Evolutionary conservation across 2,113 vertebrate species (phyloP).

Genomic region (Cryptoleucopteryx plumbea): DNA sequence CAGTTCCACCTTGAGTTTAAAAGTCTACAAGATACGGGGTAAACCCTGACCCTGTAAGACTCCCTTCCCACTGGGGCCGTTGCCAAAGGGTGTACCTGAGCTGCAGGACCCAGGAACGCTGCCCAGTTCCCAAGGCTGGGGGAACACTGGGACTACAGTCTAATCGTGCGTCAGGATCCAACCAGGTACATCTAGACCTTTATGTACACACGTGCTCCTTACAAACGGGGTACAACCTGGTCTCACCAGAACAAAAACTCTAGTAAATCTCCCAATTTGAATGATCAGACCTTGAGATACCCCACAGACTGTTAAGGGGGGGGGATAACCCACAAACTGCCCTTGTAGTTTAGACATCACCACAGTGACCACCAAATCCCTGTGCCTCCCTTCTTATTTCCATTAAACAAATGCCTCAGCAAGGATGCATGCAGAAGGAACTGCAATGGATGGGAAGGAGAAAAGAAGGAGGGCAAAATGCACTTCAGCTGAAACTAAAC

Average conservation of each 20-base stretch:
- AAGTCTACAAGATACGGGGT: background rate
- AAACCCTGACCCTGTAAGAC: background rate
- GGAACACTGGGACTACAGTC: background rate
- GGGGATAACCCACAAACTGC: background rate
- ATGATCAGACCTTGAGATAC: background rate
- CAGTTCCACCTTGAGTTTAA: background rate
- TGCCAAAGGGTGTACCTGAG: background rate
- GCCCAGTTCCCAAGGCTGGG: background rate
- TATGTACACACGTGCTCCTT: background rate
- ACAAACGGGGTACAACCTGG: background rate
- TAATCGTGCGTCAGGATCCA: accelerated
- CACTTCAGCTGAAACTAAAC: background rate
- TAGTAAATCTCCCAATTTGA: background rate
- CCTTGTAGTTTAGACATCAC: background rate
- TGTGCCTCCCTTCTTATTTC: background rate
- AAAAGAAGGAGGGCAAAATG: background rate
- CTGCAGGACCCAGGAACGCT: background rate
- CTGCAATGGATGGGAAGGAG: background rate
- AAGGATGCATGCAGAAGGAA: background rate
- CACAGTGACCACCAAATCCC: background rate
- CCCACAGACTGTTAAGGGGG: background rate
- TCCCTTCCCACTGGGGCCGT: background rate
- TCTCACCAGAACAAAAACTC: background rate
- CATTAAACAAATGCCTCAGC: background rate
- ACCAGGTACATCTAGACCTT: background rate